Evolutionary conservation across 2,797 vertebrate species (phyloP).

Genomic region (Steatocranus sp.): DNA sequence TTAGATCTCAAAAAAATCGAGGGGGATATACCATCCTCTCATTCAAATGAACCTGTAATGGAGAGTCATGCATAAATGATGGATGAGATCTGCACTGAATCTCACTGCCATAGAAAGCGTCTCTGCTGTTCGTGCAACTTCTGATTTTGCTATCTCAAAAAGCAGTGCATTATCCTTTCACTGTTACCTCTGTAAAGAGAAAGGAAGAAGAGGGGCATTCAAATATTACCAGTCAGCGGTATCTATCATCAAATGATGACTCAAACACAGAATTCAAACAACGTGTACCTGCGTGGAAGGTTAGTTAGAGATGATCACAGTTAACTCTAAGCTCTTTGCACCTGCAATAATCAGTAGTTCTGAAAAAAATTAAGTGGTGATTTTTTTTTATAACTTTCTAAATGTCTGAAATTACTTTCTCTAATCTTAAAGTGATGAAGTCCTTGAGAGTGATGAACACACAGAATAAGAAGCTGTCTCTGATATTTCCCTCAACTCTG

Average conservation of each 20-base stretch:
- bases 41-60: slow-evolving; percentile 73
- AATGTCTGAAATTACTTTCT: not conserved
- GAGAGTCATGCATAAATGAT: slow-evolving; percentile 70
- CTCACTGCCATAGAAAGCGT: slow-evolving; percentile 26
- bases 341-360: not conserved
- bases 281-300: not conserved
- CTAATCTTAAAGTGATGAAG: not conserved
- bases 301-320: not conserved
- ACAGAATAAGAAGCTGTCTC: not conserved
- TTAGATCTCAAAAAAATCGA: slow-evolving; percentile 40
- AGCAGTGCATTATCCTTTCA: not conserved
- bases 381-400: not conserved
- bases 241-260: not conserved
- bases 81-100: slow-evolving; percentile 59
- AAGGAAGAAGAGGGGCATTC: not conserved
- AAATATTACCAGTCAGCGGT: not conserved
- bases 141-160: slow-evolving; percentile 9
- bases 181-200: not conserved
- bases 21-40: slow-evolving; percentile 30
- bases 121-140: slow-evolving; percentile 7
- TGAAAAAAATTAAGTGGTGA: not conserved
- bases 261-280: not conserved
- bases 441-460: not conserved
- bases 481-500: not conserved
- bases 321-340: not conserved